Evolutionary conservation across 1,140 invertebrate genomes (phyloP), one percentile per base, ranked within the genome.

Genomic region (Drosophila sp.): DNA sequence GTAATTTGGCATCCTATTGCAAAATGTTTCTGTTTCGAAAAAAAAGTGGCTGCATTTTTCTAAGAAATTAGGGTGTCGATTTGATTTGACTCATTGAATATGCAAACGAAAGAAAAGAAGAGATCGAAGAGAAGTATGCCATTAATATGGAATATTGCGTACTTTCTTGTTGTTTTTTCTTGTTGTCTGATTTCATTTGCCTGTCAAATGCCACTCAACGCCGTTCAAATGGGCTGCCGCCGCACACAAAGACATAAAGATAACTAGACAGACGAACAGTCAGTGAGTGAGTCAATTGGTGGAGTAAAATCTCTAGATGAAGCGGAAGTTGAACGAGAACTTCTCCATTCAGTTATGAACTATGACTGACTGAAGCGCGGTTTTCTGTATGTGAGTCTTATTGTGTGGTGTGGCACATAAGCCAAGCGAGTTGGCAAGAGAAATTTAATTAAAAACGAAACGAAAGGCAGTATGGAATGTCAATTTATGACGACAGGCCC

Each of bases 381-480:
- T 50, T 50, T 47, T 1, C 44, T 47, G 5, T 47, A 25, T 47
- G 1, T 23, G 1, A 8, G 17, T 61, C 32, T 25, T 10, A 1
- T 3, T 35, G 32, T 27, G 32, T 25, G 8, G 23, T 50, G 29
- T 25, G 5, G 27, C 27, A 35, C 56, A 58, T 58, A 35, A 58
- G 56, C 56, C 74, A 47, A 40, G 44, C 44, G 35, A 47, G 27
- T 30, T 73, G 54, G 40, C 35, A 76, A 40, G 55, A 65, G 63
- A 76, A 76, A 76, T 76, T 76, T 76, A 76, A 76, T 76, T 76
- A 77, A 77, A 77, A 77, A 35, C 8, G 56, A 77, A 69, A 57
- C 40, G 60, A 76, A 65, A 68, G 73, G 57, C 54, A 60, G 25
- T 7, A 35, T 65, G 66, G 74, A 65, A 77, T 70, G 73, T 61